These are phyloP conservation scores for Macrobrachium rosenbergii DNA, from an alignment of 1,140 invertebrate genomes.

Conservation along the genomic window DNA sequence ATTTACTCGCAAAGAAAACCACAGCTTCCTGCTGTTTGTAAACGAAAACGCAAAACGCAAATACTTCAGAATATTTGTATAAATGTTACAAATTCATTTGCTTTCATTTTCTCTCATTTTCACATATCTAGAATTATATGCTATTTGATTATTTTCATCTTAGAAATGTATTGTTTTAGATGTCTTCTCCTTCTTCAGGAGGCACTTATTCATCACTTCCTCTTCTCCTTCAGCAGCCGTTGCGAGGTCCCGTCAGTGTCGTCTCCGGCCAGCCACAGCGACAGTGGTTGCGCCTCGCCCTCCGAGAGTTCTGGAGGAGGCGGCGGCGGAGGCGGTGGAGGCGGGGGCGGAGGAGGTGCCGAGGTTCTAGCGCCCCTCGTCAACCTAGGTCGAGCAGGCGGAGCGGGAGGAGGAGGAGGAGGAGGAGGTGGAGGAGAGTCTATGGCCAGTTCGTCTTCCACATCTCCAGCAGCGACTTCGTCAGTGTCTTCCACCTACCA, in stretches of 20 bases:
- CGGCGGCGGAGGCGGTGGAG: slow-evolving; percentile 33
- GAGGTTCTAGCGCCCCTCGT: slow-evolving; percentile 5
- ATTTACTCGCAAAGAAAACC: no score
- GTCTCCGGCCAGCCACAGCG: slow-evolving; percentile 55
- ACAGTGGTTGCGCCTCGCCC: slow-evolving; percentile 55
- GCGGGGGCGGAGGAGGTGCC: slow-evolving; percentile 32
- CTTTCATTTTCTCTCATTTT: no score
- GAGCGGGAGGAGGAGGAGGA: slow-evolving; percentile 29
- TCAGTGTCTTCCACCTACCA: slow-evolving; percentile 45
- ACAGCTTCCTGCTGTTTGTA: no score
- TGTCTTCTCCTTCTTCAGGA: no score
- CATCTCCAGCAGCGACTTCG: slow-evolving; percentile 30
- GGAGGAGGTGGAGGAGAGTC: slow-evolving; percentile 30
- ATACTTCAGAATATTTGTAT: no score
- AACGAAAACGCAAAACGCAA: no score
- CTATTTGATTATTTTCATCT: no score
- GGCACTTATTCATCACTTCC: no score
- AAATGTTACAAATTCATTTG: no score
- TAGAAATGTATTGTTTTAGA: background rate
- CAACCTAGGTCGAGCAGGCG: slow-evolving; percentile 1
- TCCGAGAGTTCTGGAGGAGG: slow-evolving; percentile 42
- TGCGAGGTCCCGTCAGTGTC: slow-evolving; percentile 47
- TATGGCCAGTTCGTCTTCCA: slow-evolving; percentile 36
- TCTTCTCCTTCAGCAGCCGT: slow-evolving; percentile 11
- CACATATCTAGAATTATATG: no score